Percentiles rank a stretch among this genome's conserved stretches.
Conservation (phyloP, 2,113 vertebrate species). For the Tragelaphus strepsiceros region DNA sequence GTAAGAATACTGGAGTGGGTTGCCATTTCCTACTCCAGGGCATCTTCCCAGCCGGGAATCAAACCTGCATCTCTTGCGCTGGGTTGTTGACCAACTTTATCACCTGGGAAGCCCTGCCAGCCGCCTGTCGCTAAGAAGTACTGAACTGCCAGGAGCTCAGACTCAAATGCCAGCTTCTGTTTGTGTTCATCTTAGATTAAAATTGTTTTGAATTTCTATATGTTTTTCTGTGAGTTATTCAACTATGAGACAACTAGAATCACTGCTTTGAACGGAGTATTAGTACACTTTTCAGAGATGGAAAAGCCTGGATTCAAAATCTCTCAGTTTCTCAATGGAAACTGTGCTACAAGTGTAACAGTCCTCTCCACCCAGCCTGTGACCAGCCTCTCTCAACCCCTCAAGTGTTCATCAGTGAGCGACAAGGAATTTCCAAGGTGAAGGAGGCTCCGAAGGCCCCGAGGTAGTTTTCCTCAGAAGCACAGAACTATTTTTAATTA, state of each 20-base stretch:
- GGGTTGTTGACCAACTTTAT: not conserved
- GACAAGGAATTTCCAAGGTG: not conserved
- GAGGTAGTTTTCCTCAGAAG: not conserved
- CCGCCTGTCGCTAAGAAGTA: conserved; percentile 9
- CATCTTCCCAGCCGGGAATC: not conserved
- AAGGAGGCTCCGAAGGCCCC: not conserved
- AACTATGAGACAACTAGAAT: not conserved
- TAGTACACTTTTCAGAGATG: not conserved
- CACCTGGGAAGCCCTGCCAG: not conserved
- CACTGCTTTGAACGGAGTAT: not conserved
- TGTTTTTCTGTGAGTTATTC: not conserved
- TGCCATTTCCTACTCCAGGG: not conserved
- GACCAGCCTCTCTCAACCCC: not conserved
- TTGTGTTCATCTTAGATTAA: conserved; percentile 14
- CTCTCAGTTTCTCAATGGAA: not conserved
- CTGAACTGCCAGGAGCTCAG: not conserved
- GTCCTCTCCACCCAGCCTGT: not conserved
- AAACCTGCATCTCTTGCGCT: not conserved
- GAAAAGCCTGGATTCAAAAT: not conserved
- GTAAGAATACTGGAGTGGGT: not conserved
- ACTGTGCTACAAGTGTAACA: accelerated
- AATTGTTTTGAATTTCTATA: conserved; percentile 31
- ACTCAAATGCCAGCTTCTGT: not conserved
- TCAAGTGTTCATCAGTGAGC: not conserved
- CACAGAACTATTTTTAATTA: conserved; percentile 43